These are phyloP conservation scores for Boloria selene DNA, from an alignment of 2,888 invertebrate genomes.

Conservation along the genomic window DNA sequence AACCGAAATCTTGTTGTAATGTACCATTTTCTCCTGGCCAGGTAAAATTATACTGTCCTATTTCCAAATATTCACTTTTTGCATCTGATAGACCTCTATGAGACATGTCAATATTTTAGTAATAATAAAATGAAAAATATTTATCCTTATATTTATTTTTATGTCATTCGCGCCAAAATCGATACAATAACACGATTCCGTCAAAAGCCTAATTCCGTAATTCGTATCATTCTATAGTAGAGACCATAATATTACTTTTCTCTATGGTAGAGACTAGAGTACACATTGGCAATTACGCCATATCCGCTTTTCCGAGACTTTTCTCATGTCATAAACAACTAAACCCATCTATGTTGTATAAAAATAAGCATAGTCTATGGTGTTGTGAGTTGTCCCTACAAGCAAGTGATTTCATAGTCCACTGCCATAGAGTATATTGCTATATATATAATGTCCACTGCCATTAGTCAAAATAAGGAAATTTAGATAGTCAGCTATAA, in stretches of 20 bases:
- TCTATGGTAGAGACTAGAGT: too few relatives aligned
- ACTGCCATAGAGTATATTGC: too few relatives aligned
- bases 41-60: slow-evolving; percentile 74
- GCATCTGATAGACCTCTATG: slow-evolving; percentile 60
- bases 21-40: slow-evolving; percentile 79
- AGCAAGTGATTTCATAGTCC: too few relatives aligned
- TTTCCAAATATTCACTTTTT: slow-evolving; percentile 69
- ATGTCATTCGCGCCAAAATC: slow-evolving; percentile 61
- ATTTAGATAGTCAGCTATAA: too few relatives aligned
- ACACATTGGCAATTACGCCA: slow-evolving; percentile 2
- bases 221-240: too few relatives aligned
- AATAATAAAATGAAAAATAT: slow-evolving; percentile 19
- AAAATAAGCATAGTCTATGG: slow-evolving; percentile 2
- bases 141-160: slow-evolving; percentile 20
- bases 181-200: slow-evolving; percentile 44
- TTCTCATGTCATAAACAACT: background rate
- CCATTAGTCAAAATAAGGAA: too few relatives aligned
- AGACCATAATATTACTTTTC: too few relatives aligned
- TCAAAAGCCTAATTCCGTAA: background rate
- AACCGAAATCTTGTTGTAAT: slow-evolving; percentile 69
- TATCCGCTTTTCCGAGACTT: slow-evolving; percentile 24
- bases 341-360: background rate
- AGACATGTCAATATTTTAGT: slow-evolving; percentile 45
- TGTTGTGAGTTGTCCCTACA: too few relatives aligned
- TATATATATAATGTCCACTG: too few relatives aligned